Conservation (phyloP, 2,797 vertebrate species). For the Numenius phaeopus region DNA sequence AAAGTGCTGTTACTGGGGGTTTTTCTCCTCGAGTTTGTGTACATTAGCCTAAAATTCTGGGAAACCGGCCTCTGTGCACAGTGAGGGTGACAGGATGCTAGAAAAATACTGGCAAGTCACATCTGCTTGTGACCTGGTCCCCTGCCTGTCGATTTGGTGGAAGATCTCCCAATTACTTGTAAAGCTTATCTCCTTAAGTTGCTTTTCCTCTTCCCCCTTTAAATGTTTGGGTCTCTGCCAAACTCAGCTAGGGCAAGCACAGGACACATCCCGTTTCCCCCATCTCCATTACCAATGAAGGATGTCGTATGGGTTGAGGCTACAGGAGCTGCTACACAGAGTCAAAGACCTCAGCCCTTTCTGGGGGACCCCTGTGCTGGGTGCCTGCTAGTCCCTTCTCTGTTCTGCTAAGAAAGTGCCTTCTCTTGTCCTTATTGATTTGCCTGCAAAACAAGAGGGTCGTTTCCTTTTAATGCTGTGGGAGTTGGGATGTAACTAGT, state of each 20-base stretch:
- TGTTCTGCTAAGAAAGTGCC: neutral
- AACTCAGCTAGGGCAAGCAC: neutral
- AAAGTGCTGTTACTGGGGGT: neutral
- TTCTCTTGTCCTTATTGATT: neutral
- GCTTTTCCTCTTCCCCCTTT: slow-evolving; percentile 17
- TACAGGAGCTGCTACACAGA: neutral
- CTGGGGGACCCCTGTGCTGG: neutral
- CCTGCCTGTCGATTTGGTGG: neutral
- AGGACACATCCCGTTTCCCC: neutral
- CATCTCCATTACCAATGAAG: neutral
- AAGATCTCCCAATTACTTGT: slow-evolving; percentile 38
- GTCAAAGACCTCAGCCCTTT: neutral
- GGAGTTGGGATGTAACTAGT: accelerated
- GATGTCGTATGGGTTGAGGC: neutral
- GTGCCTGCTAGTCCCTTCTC: accelerated
- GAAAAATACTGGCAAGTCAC: slow-evolving; percentile 6
- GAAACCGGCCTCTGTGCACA: neutral
- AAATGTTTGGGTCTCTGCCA: slow-evolving; percentile 16
- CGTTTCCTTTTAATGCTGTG: accelerated
- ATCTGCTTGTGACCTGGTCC: slow-evolving; percentile 35
- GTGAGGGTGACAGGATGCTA: neutral
- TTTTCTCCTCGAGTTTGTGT: slow-evolving; percentile 30
- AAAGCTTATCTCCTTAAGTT: slow-evolving; percentile 40
- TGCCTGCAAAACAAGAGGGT: neutral
- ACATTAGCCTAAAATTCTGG: slow-evolving; percentile 43